Evolutionary conservation across 2,113 vertebrate genomes (phyloP), one percentile per base, ranked within the genome.

Genomic region (Calcarius ornatus): DNA sequence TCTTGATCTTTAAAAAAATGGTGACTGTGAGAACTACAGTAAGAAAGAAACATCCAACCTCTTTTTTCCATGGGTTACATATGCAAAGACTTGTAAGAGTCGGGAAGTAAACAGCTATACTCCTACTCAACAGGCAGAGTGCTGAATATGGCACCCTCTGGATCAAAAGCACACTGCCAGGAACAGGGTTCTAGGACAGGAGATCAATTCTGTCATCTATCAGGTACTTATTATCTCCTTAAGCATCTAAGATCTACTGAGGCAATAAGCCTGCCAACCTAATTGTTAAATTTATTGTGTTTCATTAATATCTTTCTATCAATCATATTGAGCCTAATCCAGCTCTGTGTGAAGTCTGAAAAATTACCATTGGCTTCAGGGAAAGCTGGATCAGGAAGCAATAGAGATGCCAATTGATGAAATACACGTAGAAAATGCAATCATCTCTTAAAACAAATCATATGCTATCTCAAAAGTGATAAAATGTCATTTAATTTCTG

Each of bases 401-500:
- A 53, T 18, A 73, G 84, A 73, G 27, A 80, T 65, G 54, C 31
- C 50, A 68, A 45, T 9, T 91, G 45, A 90, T 61, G 45, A 79
- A 87, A 76, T 90, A 72, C 2, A 2, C 69, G 45, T 40, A 78
- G 31, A 88, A 95, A 92, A 88, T 77, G 35, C 37, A 88, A 92
- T 81, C 35, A n/a, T 18, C n/a, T 72, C 79, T 90, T 92, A 65
- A 85, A 81, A 78, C 69, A 87, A 93, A 93, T 76, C 50, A 43
- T 27, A 69, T 72, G 37, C 17, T 60, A 56, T 48, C 70, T 93
- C 40, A 43, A 68, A 95, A 50, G 40, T 63, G 43, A 79, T 86
- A 92, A 95, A 84, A 92, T 76, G 37, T 86, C 63, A 69, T 88
- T 95, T 92, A 88, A 94, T 93, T 93, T 90, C 85, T 94, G 57